phyloP scores from a whole-genome alignment of 2,113 vertebrate genomes.

The Dasyprocta punctata region DNA sequence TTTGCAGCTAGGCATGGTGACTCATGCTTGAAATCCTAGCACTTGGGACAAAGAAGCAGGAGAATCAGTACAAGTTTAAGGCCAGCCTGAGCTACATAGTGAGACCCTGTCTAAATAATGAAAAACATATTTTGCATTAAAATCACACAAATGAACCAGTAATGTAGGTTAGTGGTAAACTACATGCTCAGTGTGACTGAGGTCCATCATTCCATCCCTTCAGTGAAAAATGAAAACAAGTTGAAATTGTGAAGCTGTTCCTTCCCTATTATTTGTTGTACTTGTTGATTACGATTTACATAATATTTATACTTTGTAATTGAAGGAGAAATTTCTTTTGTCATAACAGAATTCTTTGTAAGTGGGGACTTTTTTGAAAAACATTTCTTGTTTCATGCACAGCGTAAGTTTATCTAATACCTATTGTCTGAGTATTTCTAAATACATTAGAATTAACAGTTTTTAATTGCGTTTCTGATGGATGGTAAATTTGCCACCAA shows the following conservation, averaged over 20 bases:
- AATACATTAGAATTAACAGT: too few relatives aligned
- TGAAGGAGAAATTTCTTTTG: neutral
- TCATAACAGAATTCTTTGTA: neutral
- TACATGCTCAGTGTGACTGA: neutral
- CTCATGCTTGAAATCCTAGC: too few relatives aligned
- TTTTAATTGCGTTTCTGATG: too few relatives aligned
- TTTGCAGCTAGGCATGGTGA: neutral
- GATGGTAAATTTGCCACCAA: too few relatives aligned
- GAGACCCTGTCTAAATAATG: neutral
- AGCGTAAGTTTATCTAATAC: neutral
- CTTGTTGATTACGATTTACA: neutral
- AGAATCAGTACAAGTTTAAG: neutral
- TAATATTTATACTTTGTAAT: neutral
- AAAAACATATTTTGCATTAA: neutral
- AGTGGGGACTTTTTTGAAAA: neutral
- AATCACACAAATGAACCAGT: neutral
- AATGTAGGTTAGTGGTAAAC: neutral
- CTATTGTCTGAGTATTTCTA: neutral
- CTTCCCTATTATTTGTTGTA: neutral
- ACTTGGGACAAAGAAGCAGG: too few relatives aligned
- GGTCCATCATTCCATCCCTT: neutral
- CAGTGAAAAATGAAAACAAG: neutral
- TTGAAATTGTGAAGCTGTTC: neutral
- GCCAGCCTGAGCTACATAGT: neutral
- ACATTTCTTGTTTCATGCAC: neutral